phyloP scores from a whole-genome alignment of 2,888 invertebrate species.

The Panopea generosa region DNA sequence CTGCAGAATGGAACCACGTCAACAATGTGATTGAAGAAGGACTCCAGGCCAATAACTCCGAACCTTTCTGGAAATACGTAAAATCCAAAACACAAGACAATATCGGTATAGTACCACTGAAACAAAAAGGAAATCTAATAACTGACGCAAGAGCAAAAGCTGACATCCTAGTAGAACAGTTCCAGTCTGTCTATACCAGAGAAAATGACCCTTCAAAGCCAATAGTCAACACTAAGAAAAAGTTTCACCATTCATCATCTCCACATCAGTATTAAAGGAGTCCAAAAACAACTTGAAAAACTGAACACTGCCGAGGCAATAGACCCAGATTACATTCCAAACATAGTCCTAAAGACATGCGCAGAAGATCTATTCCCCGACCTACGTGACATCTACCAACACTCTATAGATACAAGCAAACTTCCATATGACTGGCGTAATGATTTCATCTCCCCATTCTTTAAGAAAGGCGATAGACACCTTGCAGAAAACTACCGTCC shows the following conservation, averaged over 20 bases:
- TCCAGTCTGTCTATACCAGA: constrained; percentile 36
- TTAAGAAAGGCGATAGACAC: constrained; percentile 44
- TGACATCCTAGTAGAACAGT: constrained; percentile 31
- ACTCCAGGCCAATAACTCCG: constrained; percentile 28
- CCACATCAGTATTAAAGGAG: constrained; percentile 8
- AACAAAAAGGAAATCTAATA: constrained; percentile 31
- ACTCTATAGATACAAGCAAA: constrained; percentile 18
- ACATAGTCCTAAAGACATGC: constrained; percentile 26
- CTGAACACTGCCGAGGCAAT: constrained; percentile 18
- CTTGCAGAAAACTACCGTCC: constrained; percentile 15
- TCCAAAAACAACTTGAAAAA: constrained; percentile 8
- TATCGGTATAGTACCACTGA: constrained; percentile 25
- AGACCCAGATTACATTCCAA: constrained; percentile 30
- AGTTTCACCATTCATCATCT: neutral
- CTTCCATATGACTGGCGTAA: constrained; percentile 44
- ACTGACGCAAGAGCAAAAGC: constrained; percentile 30
- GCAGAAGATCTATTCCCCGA: constrained; percentile 10
- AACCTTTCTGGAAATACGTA: constrained; percentile 35
- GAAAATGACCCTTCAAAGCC: neutral
- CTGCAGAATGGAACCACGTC: constrained; percentile 45
- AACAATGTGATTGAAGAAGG: constrained; percentile 37
- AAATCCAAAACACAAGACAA: constrained; percentile 34
- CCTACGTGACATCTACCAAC: constrained; percentile 1
- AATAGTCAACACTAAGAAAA: neutral
- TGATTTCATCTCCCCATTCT: constrained; percentile 35